Evolutionary conservation across 35 echinoderm and acorn worm genomes (phyloP).

Genomic region (Anneissia japonica): DNA sequence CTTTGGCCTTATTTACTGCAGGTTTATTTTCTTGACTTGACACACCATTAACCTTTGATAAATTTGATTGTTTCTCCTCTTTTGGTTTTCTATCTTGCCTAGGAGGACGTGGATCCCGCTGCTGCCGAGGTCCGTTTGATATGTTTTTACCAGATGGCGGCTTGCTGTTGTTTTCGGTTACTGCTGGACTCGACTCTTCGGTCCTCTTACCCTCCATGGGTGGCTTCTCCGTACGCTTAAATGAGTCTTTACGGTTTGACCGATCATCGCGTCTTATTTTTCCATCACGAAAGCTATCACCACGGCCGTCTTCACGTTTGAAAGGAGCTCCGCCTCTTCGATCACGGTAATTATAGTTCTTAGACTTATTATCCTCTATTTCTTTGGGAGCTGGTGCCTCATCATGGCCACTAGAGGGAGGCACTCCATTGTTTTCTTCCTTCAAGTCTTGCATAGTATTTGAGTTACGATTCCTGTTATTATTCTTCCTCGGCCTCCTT

Average conservation of each 20-base stretch:
- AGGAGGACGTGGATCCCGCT: background rate
- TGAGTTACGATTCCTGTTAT: background rate
- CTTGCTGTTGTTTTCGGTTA: background rate
- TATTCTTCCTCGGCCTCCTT: background rate
- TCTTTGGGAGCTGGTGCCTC: background rate
- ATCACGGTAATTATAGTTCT: background rate
- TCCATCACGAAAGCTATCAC: background rate
- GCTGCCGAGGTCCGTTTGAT: background rate
- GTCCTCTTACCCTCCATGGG: background rate
- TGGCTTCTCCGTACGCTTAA: background rate
- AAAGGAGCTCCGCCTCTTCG: background rate
- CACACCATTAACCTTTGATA: background rate
- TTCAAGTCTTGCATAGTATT: background rate
- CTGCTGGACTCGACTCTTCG: background rate
- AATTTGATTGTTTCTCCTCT: background rate
- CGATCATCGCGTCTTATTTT: background rate
- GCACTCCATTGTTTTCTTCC: background rate
- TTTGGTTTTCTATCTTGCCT: background rate
- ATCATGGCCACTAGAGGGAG: background rate
- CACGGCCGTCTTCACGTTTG: background rate
- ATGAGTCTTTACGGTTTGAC: background rate
- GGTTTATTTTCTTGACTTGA: background rate
- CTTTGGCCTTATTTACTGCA: background rate
- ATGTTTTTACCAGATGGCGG: background rate
- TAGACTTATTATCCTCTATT: background rate